phyloP scores from a whole-genome alignment of 2,113 vertebrate genomes.

The Coregonus clupeaformis region DNA sequence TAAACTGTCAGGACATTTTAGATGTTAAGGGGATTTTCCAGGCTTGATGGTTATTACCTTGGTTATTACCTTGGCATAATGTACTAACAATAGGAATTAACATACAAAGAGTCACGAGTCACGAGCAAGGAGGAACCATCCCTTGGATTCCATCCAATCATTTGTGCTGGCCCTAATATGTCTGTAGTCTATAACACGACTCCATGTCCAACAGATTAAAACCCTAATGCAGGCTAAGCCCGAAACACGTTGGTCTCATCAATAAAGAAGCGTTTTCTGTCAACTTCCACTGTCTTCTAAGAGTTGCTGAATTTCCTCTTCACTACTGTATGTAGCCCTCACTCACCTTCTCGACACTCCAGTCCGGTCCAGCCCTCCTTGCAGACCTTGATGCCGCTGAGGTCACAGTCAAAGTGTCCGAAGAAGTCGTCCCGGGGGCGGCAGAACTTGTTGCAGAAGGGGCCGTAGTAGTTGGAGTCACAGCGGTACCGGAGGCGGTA shows the following conservation, averaged over 20 bases:
- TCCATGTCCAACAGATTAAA: too few relatives aligned
- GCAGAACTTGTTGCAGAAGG: conserved; percentile 77
- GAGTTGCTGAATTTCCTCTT: neutral
- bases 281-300: too few relatives aligned
- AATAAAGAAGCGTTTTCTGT: too few relatives aligned
- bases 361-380: conserved; percentile 77
- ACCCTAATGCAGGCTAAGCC: too few relatives aligned
- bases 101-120: neutral
- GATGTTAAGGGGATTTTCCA: too few relatives aligned
- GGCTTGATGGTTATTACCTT: neutral
- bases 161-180: too few relatives aligned
- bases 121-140: neutral
- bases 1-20: too few relatives aligned
- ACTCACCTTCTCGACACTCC: conserved; percentile 64
- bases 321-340: conserved; percentile 11
- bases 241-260: too few relatives aligned
- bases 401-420: conserved; percentile 81
- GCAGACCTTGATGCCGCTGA: conserved; percentile 78
- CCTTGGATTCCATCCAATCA: too few relatives aligned
- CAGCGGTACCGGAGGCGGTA: conserved; percentile 80
- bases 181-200: too few relatives aligned
- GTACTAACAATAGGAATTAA: conserved; percentile 5
- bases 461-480: conserved; percentile 76
- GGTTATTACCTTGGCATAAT: too few relatives aligned
- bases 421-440: conserved; percentile 74